These are phyloP conservation scores for Orestias chungarensis DNA, from an alignment of 2,797 vertebrate species.

Conservation along the genomic window DNA sequence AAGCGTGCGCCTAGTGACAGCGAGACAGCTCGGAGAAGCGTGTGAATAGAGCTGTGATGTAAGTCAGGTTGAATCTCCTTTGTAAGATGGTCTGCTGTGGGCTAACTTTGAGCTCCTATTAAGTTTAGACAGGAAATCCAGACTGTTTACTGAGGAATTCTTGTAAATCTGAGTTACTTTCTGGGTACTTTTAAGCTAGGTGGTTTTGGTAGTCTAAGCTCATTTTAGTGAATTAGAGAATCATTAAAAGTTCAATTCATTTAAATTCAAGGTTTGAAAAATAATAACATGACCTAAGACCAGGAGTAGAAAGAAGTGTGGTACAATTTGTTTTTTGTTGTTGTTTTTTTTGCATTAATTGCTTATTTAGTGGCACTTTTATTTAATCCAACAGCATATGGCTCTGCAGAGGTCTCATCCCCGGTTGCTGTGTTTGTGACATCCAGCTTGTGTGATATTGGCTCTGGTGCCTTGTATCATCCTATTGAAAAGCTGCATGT, in stretches of 20 bases:
- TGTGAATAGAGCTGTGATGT: slow-evolving; percentile 42
- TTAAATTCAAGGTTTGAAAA: background rate
- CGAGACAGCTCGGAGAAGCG: slow-evolving; percentile 16
- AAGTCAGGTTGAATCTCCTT: slow-evolving; percentile 39
- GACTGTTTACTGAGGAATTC: slow-evolving; percentile 13
- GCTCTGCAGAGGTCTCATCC: background rate
- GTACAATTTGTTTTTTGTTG: too few relatives aligned
- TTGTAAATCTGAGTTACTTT: background rate
- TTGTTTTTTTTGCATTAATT: background rate
- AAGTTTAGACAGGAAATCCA: slow-evolving; percentile 3
- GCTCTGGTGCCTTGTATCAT: background rate
- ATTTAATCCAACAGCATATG: background rate
- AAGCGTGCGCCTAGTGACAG: slow-evolving; percentile 42
- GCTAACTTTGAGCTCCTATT: slow-evolving; percentile 7
- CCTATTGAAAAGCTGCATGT: background rate
- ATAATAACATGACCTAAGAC: background rate
- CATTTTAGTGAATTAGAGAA: background rate
- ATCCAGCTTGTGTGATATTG: background rate
- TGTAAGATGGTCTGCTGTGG: slow-evolving; percentile 36
- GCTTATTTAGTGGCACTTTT: background rate
- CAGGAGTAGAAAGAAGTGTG: background rate
- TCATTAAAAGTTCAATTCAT: background rate
- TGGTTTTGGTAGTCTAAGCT: background rate
- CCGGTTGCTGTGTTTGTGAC: background rate
- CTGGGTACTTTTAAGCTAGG: background rate